phyloP scores from a whole-genome alignment of 92 coral and sea anemone genomes.

The Porites lobata region DNA sequence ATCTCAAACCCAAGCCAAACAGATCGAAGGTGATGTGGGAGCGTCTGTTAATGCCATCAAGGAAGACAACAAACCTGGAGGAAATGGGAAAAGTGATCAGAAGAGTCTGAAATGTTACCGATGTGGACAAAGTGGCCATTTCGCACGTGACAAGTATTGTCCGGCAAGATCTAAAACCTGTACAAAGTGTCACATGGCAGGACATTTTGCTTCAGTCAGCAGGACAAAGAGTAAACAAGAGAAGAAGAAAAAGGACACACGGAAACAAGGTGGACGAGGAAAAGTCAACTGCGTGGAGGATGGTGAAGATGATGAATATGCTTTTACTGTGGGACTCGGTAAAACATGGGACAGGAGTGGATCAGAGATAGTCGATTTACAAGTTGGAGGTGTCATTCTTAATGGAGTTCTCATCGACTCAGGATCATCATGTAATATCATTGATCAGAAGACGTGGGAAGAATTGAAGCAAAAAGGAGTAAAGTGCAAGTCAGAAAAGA shows the following conservation, averaged over 20 bases:
- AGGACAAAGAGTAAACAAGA: constrained; percentile 22
- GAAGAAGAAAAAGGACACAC: not conserved
- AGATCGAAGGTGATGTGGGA: constrained; percentile 15
- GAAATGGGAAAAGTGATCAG: no score
- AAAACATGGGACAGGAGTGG: constrained; percentile 5
- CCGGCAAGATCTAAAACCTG: constrained; percentile 47
- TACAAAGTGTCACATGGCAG: constrained; percentile 29
- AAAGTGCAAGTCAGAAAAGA: not conserved
- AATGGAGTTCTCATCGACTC: constrained; percentile 50
- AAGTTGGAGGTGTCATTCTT: constrained; percentile 50
- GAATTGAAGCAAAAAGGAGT: constrained; percentile 44
- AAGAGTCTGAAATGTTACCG: no score
- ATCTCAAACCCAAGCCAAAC: constrained; percentile 22
- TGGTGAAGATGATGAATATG: constrained; percentile 27
- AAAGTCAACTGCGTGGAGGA: constrained; percentile 14
- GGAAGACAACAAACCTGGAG: no score
- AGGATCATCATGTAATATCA: constrained; percentile 51
- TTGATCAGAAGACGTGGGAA: constrained; percentile 44
- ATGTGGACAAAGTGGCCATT: no score
- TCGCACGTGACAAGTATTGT: not conserved
- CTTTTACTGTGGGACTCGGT: constrained; percentile 25
- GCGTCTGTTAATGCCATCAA: not conserved
- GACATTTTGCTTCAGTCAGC: constrained; percentile 43
- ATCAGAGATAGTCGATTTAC: constrained; percentile 32
- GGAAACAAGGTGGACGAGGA: constrained; percentile 24